Base-by-base conservation (phyloP, 2,797 vertebrate species). In the Muscicapa comitata region DNA sequence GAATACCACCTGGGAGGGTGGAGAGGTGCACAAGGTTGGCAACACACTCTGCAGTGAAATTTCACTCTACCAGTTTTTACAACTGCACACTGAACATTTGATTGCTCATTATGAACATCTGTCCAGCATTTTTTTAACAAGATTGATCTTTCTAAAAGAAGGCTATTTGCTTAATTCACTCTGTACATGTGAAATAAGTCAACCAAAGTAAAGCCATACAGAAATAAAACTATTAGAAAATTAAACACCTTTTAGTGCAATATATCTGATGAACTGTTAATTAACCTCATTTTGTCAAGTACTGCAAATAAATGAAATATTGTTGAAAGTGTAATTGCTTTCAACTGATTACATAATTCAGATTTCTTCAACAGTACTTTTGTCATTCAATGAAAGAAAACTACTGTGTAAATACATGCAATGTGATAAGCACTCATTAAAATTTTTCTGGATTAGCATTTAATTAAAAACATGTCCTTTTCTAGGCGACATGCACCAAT, bases 1-100 rank as follows among this genome's bases (percentile, higher is more conserved):
- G 98, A 96, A 99, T 98, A 84, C 99, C 99, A 63, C 99, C 99
- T 99, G 97, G 50, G 13, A 23, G 72, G 58, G 33, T 28, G 33
- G 91, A 98, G 93, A 96, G 88, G 92, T 67, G 37, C 65, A 63
- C n/a, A 66, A 54, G 51, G 20, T 68, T 72, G 91, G 35, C 33
- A 42, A 43, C 8, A 35, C 24, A 42, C 45, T 45, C 45, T 23
- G 45, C 19, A 9, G 16, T 8, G 18, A 54, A 17, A 80, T 67
- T 25, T 53, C 37, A 42, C 17, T 12, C 16, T 14, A 43, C 24
- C 26, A 21, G 21, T 35, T 72, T 65, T 84, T 21, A 63, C 28
- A 88, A 53, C 6, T 62, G 35, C 40, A 78, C 9, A 10, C 14
- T 13, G 20, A 72, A 59, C 7, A 13, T 29, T 7, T 57, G 28